Evolutionary conservation across 2,113 vertebrate genomes (phyloP).

Genomic region (Athene noctua): DNA sequence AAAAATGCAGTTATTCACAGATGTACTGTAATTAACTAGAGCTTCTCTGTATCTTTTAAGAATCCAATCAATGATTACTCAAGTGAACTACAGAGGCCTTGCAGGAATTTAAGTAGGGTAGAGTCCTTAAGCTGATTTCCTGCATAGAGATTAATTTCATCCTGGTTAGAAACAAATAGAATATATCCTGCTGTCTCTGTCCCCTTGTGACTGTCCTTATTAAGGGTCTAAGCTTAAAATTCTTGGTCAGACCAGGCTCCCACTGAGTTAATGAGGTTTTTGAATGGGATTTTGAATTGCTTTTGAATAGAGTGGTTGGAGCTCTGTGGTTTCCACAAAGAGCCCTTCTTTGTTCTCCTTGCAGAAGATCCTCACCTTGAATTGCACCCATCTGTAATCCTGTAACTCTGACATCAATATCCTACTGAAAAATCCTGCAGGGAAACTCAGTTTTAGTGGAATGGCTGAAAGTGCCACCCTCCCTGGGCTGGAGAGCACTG

Average conservation of each 20-base stretch:
- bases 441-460: neutral
- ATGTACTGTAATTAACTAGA: slow-evolving; percentile 32
- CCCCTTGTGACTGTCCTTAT: slow-evolving; percentile 7
- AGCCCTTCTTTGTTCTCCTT: neutral
- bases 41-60: slow-evolving; percentile 1
- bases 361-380: neutral
- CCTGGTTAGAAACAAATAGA: neutral
- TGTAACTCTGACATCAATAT: neutral
- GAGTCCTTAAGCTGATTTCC: slow-evolving; percentile 39
- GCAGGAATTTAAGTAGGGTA: neutral
- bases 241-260: neutral
- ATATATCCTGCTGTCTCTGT: neutral
- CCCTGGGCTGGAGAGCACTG: neutral
- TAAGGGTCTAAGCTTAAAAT: neutral
- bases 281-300: neutral
- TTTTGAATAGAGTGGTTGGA: neutral
- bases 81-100: neutral
- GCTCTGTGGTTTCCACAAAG: neutral
- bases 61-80: slow-evolving; percentile 24
- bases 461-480: neutral
- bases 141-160: slow-evolving; percentile 30
- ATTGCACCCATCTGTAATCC: neutral
- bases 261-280: neutral
- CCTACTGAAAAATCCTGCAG: neutral
- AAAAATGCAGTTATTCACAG: neutral